phyloP scores from a whole-genome alignment of 2,113 vertebrate genomes.

The Ptilonorhynchus violaceus region DNA sequence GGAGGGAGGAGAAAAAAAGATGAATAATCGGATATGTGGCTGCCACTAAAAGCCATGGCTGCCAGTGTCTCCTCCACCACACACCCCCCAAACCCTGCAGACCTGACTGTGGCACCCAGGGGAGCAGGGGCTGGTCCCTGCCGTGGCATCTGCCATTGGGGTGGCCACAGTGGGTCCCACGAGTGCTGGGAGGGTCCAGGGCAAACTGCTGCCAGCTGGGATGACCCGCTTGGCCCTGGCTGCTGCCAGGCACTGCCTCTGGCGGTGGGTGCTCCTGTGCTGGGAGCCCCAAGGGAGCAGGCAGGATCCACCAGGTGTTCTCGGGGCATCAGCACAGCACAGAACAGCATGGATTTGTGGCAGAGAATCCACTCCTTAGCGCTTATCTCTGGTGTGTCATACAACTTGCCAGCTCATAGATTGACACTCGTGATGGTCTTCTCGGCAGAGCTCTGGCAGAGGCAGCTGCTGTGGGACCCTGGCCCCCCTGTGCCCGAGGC shows the following conservation, averaged over 20 bases:
- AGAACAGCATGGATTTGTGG: fast-evolving
- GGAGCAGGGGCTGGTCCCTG: background rate
- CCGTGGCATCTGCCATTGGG: fast-evolving
- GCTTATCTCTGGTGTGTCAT: fast-evolving
- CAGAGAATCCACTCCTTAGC: background rate
- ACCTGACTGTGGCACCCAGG: fast-evolving
- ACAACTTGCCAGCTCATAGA: fast-evolving
- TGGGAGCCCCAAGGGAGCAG: background rate
- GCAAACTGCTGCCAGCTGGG: background rate
- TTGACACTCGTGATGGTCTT: fast-evolving
- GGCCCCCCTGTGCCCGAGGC: background rate
- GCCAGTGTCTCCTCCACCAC: background rate
- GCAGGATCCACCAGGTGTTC: background rate
- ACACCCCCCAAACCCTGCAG: background rate
- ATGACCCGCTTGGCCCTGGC: fast-evolving
- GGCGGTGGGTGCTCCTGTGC: background rate
- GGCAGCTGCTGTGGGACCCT: background rate
- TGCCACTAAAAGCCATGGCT: background rate
- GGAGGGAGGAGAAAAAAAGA: slow-evolving; percentile 51
- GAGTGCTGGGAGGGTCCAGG: background rate
- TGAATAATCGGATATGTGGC: slow-evolving; percentile 38
- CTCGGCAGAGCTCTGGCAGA: background rate
- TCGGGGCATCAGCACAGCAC: background rate
- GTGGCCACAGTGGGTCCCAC: fast-evolving
- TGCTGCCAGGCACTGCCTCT: fast-evolving